Evolutionary conservation across 1,140 invertebrate species (phyloP).

Genomic region (Drosophila erecta): DNA sequence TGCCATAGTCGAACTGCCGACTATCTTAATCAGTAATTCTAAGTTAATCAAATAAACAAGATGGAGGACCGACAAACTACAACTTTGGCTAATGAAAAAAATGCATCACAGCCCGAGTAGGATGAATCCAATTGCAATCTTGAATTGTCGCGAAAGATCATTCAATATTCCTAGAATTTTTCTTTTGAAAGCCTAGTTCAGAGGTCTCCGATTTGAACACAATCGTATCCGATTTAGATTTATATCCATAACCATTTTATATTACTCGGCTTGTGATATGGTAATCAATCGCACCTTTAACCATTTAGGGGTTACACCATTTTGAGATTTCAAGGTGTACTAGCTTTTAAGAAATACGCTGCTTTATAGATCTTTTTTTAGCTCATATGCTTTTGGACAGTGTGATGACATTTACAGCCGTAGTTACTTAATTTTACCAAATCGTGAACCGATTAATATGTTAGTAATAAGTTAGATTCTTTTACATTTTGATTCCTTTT

Average conservation of each 20-base stretch:
- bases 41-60: conserved; percentile 4
- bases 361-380: too few species aligned
- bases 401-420: conserved; percentile 7
- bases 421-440: not conserved
- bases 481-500: not conserved
- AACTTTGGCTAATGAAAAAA: not conserved
- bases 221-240: too few species aligned
- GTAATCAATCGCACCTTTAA: not conserved
- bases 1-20: conserved; percentile 10
- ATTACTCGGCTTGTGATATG: conserved; percentile 1
- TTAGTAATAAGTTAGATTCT: not conserved
- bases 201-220: too few species aligned
- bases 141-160: too few species aligned
- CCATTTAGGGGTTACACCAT: conserved; percentile 1
- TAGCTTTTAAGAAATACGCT: not conserved
- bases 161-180: too few species aligned
- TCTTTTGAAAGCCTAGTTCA: too few species aligned
- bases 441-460: not conserved
- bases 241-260: not conserved
- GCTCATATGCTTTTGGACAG: too few species aligned
- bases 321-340: not conserved
- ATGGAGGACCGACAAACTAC: not conserved
- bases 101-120: not conserved
- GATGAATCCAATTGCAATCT: not conserved
- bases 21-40: conserved; percentile 6